Evolutionary conservation across 1,140 invertebrate genomes (phyloP).

Genomic region (Acromyrmex heyeri): DNA sequence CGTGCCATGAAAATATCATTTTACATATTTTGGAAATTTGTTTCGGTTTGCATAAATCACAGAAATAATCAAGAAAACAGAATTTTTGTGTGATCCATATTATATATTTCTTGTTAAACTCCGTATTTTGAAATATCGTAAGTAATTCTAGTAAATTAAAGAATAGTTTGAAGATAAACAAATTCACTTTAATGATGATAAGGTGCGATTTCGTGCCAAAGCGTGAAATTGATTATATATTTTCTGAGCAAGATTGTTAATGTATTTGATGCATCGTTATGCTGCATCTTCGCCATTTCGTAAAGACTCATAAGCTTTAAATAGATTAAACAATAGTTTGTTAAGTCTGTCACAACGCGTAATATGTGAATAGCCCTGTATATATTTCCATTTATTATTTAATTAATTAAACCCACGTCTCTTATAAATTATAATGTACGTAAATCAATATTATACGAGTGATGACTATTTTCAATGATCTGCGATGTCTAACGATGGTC

Average conservation of each 20-base stretch:
- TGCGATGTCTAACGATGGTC: slow-evolving; percentile 49
- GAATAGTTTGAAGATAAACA: slow-evolving; percentile 12
- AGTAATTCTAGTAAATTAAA: neutral
- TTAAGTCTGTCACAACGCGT: slow-evolving; percentile 35
- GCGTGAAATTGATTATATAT: slow-evolving; percentile 36
- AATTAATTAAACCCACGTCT: slow-evolving; percentile 72
- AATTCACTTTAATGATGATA: neutral
- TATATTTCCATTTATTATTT: slow-evolving; percentile 72
- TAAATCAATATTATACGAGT: slow-evolving; percentile 55
- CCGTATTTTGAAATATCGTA: neutral
- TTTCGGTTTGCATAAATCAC: slow-evolving; percentile 9
- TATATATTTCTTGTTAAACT: neutral
- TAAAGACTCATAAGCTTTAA: slow-evolving; percentile 80
- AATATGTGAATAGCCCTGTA: slow-evolving; percentile 78
- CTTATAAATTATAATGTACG: slow-evolving; percentile 71
- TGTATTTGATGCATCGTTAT: slow-evolving; percentile 3
- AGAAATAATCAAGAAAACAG: neutral
- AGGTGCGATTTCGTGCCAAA: slow-evolving; percentile 33
- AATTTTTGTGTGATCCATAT: slow-evolving; percentile 17
- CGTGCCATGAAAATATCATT: slow-evolving; percentile 6
- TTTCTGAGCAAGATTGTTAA: neutral
- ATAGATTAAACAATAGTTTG: slow-evolving; percentile 45
- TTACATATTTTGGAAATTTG: neutral
- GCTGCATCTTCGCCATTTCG: slow-evolving; percentile 68
- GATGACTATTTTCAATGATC: slow-evolving; percentile 57